Evolutionary conservation across 2,797 vertebrate genomes (phyloP).

Genomic region (Lacerta bilineata): DNA sequence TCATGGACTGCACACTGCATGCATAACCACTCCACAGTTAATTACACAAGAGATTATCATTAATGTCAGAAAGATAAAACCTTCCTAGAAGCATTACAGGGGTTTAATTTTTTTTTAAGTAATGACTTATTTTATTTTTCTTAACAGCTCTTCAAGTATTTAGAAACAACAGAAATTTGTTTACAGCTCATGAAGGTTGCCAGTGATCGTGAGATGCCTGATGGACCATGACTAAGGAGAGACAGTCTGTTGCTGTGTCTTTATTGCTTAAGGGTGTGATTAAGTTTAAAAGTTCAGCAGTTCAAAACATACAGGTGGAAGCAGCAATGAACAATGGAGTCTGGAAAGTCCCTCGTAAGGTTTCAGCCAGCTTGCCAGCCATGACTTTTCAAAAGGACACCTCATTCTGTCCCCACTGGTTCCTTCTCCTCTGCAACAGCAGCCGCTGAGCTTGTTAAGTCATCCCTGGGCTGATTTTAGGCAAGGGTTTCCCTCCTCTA

Average conservation of each 20-base stretch:
- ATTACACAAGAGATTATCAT: slow-evolving; percentile 89
- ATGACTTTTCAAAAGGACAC: not conserved
- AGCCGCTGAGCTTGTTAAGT: not conserved
- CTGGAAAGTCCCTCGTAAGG: not conserved
- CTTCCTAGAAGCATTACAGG: slow-evolving; percentile 79
- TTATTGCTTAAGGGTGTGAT: slow-evolving; percentile 17
- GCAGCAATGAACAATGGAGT: not conserved
- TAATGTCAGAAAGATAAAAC: slow-evolving; percentile 86
- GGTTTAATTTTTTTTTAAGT: slow-evolving; percentile 48
- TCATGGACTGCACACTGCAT: slow-evolving; percentile 84
- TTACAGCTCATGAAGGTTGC: slow-evolving; percentile 58
- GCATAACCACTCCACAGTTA: slow-evolving; percentile 86
- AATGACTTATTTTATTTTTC: slow-evolving; percentile 81
- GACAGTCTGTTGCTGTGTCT: slow-evolving; percentile 9
- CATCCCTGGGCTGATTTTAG: not conserved
- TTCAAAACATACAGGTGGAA: not conserved
- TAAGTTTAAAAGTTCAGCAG: not conserved
- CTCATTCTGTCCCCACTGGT: not conserved
- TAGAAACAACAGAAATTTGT: slow-evolving; percentile 76
- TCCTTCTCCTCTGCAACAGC: not conserved
- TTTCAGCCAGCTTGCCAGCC: not conserved
- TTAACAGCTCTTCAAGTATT: slow-evolving; percentile 77
- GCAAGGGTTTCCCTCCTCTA: not conserved
- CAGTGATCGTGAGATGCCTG: slow-evolving; percentile 57
- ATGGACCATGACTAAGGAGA: not conserved